These are phyloP conservation scores for Anagyrus pseudococci DNA, from an alignment of 2,888 invertebrate genomes.

Conservation along the genomic window DNA sequence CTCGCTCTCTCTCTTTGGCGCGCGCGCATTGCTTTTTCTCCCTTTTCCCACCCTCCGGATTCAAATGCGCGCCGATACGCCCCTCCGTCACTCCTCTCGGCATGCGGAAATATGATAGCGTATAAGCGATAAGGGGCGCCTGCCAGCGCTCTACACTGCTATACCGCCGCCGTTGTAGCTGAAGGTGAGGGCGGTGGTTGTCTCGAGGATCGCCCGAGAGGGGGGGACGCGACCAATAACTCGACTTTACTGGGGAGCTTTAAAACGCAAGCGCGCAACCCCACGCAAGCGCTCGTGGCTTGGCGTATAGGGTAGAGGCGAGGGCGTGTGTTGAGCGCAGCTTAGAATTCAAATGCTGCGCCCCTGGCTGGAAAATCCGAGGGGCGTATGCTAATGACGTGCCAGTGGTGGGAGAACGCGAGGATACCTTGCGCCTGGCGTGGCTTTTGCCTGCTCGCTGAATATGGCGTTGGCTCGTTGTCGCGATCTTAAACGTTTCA, in stretches of 20 bases:
- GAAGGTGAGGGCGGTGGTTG: constrained; percentile 3
- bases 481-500: too few species aligned
- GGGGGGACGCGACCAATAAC: constrained; percentile 48
- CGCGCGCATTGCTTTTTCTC: constrained; percentile 4
- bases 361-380: background rate
- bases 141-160: too few species aligned
- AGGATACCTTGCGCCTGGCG: too few species aligned
- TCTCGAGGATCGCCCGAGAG: constrained; percentile 7
- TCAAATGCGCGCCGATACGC: constrained; percentile 47
- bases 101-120: constrained; percentile 58
- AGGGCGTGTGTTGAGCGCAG: constrained; percentile 54
- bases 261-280: too few species aligned
- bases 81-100: constrained; percentile 25
- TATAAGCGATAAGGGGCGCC: constrained; percentile 47
- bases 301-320: too few species aligned
- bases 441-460: too few species aligned
- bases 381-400: constrained; percentile 23
- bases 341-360: constrained; percentile 20
- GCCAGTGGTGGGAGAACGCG: background rate
- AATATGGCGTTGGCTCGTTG: too few species aligned
- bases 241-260: constrained; percentile 40
- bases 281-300: too few species aligned
- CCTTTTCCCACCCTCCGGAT: constrained; percentile 42
- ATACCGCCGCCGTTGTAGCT: too few species aligned
- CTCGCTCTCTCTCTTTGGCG: constrained; percentile 4